Percentiles rank a stretch among this genome's conserved stretches.
Conservation (phyloP, 2,888 invertebrate species). For the Syrista parreyssii region DNA sequence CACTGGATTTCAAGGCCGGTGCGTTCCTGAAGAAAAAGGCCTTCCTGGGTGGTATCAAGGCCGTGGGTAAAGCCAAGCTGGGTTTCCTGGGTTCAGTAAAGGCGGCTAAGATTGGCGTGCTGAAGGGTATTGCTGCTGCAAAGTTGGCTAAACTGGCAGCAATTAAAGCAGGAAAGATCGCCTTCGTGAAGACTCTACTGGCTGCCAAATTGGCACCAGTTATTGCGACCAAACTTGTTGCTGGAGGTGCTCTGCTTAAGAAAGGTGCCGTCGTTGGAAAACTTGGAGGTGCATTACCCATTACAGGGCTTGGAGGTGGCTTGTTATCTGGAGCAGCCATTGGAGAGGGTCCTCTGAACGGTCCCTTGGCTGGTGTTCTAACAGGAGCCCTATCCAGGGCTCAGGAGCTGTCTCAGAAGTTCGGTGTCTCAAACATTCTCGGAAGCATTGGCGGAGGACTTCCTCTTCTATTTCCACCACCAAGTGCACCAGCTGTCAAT, state of each 20-base stretch:
- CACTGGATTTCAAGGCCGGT: conserved; percentile 22
- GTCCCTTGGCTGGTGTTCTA: not conserved
- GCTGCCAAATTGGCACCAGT: conserved; percentile 15
- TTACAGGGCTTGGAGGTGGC: conserved; percentile 30
- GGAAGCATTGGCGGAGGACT: not conserved
- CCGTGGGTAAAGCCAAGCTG: conserved; percentile 17
- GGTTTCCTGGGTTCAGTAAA: conserved; percentile 19
- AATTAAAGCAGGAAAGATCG: conserved; percentile 19
- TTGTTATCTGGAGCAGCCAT: conserved; percentile 48
- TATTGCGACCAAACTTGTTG: conserved; percentile 9
- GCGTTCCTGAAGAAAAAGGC: conserved; percentile 19
- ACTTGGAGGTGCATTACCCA: conserved; percentile 39
- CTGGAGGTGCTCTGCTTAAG: not conserved
- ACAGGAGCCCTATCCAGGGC: conserved; percentile 11
- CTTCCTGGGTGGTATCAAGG: conserved; percentile 12
- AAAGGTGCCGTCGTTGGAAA: not conserved
- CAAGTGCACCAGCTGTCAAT: not conserved
- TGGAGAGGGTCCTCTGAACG: no score
- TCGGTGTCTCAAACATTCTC: not conserved
- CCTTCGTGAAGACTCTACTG: conserved; percentile 16
- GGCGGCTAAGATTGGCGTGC: conserved; percentile 16
- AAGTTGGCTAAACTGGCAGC: conserved; percentile 23
- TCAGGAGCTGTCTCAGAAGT: not conserved
- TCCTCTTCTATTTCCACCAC: not conserved
- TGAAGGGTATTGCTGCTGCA: conserved; percentile 11